Evolutionary conservation across 2,888 invertebrate genomes (phyloP), one percentile per base, ranked within the genome.

Genomic region (Plagodis pulveraria): DNA sequence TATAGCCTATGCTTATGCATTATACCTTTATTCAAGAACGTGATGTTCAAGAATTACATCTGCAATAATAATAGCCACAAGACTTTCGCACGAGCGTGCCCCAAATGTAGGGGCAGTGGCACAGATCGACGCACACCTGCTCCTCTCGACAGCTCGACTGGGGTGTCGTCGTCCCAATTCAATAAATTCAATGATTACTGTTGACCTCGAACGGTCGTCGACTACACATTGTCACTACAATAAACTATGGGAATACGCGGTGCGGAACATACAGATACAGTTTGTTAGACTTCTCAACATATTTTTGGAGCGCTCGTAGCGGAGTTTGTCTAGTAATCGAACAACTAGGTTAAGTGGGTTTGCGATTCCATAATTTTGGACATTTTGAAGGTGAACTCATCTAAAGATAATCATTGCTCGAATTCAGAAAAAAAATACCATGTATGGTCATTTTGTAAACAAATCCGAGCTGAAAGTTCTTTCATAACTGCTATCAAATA

Each of bases 101-200:
- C 47, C 36, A 38, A 54, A 52, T 47, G 35, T 54, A 54, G 47
- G 58, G 50, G 22, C 52, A 22, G 22, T 22, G 38, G n/a, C 46
- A 43, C 49, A 55, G 48, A 56, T 54, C 53, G 57, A 10, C 22
- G 45, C 62, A 62, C 58, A 65, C 63, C 65, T 65, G 67, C 54
- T 51, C 62, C 46, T 56, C 50, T 53, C 33, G 47, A 41, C 46
- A 49, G 10, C 33, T 9, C 49, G 40, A 63, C 52, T 61, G 46
- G 58, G 58, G 46, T 35, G 58, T 40, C 48, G 61, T 56, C 48
- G 62, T 51, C 57, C 38, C 60, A 58, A 64, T 67, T 67, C 60
- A 56, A 64, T 64, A 58, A 64, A 64, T 42, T 47, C 56, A 56
- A 56, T 60, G 63, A 51, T 52, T 63, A 53, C 49, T 42, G 42